Conservation (phyloP, 2,797 vertebrate genomes). For the Gymnopithys bicolor region DNA sequence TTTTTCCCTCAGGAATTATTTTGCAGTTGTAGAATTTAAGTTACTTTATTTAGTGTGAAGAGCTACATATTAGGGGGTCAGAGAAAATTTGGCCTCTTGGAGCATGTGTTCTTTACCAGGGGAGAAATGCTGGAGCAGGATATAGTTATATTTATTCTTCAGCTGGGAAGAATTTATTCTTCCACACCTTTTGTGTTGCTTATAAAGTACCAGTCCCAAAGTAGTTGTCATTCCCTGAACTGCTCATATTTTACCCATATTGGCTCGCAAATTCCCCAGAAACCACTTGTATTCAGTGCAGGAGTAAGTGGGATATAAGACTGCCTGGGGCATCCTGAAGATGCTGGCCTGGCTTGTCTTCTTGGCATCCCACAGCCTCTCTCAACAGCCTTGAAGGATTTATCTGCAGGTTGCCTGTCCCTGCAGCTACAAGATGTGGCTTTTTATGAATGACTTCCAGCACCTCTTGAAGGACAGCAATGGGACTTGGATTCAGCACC, state of each 20-base stretch:
- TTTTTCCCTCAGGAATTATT: neutral
- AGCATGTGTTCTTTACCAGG: neutral
- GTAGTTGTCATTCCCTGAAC: neutral
- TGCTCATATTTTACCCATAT: neutral
- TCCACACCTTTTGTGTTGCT: neutral
- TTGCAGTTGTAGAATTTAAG: neutral
- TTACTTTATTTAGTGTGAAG: neutral
- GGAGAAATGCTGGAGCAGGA: neutral
- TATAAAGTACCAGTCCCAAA: neutral
- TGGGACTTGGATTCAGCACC: neutral
- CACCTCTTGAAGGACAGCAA: neutral
- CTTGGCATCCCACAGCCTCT: neutral
- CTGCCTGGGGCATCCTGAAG: neutral
- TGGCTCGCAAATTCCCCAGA: neutral
- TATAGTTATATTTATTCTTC: neutral
- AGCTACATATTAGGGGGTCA: neutral
- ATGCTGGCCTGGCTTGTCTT: neutral
- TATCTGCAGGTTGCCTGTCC: neutral
- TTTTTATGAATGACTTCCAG: neutral
- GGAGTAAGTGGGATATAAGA: neutral
- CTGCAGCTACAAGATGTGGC: neutral
- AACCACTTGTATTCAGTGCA: neutral
- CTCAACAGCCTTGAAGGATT: neutral
- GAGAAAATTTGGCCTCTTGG: neutral
- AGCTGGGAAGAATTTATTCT: neutral